A percentile compares a stretch with the other conserved stretches of the same genome.
phyloP scores from a whole-genome alignment of 2,888 invertebrate species.

The Harmothoe impar region DNA sequence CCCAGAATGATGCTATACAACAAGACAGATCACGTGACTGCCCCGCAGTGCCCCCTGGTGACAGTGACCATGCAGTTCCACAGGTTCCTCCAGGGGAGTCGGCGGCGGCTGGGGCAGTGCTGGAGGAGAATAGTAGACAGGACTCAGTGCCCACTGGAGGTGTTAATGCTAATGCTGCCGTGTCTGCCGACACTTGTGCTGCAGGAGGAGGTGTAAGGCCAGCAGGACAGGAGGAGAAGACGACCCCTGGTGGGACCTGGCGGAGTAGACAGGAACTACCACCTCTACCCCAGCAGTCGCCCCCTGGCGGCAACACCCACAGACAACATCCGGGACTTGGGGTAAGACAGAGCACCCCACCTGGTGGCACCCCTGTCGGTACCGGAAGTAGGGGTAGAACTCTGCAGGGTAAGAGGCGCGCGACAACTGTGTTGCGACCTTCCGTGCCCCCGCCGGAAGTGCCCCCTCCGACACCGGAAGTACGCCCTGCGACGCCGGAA shows the following conservation, averaged over 20 bases:
- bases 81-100: neutral
- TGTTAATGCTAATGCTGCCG: too few relatives aligned
- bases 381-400: neutral
- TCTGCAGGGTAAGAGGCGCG: neutral
- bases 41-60: neutral
- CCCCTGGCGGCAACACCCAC: neutral
- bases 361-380: neutral
- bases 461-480: neutral
- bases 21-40: constrained; percentile 7
- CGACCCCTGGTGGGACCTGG: neutral
- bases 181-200: too few relatives aligned
- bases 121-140: too few relatives aligned
- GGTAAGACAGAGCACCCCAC: neutral
- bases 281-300: neutral
- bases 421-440: neutral
- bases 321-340: neutral
- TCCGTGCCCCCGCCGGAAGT: neutral
- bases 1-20: constrained; percentile 32
- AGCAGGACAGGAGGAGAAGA: too few relatives aligned
- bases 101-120: neutral
- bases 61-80: too few relatives aligned
- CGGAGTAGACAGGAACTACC: neutral
- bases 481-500: neutral
- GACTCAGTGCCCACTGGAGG: too few relatives aligned
- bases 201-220: too few relatives aligned